phyloP scores from a whole-genome alignment of 2,797 vertebrate species.

The Smutsia gigantea region DNA sequence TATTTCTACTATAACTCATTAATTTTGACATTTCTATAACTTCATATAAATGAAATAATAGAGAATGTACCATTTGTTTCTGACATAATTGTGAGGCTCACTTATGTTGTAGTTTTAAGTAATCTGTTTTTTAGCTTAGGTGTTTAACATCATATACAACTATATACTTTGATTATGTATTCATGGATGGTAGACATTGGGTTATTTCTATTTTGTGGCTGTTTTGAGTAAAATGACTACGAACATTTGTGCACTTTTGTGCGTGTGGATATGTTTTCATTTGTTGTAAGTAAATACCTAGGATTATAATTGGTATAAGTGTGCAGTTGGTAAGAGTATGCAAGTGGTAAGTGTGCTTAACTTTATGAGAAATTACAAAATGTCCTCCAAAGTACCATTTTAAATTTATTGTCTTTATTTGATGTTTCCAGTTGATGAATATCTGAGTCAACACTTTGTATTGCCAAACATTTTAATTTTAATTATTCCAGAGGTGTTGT shows the following conservation, averaged over 20 bases:
- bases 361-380: constrained; percentile 9
- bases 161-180: neutral
- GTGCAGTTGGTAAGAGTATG: neutral
- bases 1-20: neutral
- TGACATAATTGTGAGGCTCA: neutral
- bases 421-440: neutral
- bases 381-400: neutral
- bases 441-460: neutral
- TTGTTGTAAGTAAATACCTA: neutral
- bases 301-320: neutral
- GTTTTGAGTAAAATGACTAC: neutral
- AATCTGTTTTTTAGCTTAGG: neutral
- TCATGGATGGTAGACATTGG: neutral
- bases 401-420: neutral
- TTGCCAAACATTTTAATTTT: neutral
- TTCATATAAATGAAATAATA: neutral
- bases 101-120: neutral
- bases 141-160: neutral
- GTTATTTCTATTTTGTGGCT: neutral
- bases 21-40: neutral
- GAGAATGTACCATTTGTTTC: neutral
- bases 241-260: neutral
- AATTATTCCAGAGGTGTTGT: neutral
- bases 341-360: neutral
- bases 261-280: neutral